phyloP scores from a whole-genome alignment of 2,797 vertebrate genomes.

The Xenentodon cancila region DNA sequence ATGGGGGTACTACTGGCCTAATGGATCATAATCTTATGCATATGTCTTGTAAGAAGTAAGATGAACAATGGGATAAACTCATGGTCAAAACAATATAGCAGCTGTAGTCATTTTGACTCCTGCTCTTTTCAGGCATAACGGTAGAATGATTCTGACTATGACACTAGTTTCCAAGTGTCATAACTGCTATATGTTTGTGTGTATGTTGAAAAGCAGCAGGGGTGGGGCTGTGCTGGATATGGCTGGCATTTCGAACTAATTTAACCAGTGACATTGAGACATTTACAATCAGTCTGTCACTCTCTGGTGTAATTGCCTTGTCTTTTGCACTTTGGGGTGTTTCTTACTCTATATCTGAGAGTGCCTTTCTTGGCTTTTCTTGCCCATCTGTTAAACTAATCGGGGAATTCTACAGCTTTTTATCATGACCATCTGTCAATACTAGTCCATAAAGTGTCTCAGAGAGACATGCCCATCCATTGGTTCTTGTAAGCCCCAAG shows the following conservation, averaged over 20 bases:
- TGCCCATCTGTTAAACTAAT: conserved; percentile 61
- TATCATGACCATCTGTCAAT: conserved; percentile 80
- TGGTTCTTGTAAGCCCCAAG: conserved; percentile 55
- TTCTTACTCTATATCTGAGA: conserved; percentile 17
- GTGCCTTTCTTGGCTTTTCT: conserved; percentile 38
- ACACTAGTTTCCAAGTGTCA: no score
- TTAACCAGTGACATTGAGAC: conserved; percentile 62
- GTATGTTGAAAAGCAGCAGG: no score
- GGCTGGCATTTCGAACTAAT: conserved; percentile 62
- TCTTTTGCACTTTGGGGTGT: conserved; percentile 50
- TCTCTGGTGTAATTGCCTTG: conserved; percentile 70
- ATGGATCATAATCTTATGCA: neutral
- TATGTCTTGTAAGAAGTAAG: no score
- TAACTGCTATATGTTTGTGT: no score
- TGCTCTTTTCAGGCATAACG: no score
- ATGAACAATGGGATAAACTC: no score
- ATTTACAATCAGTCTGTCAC: conserved; percentile 64
- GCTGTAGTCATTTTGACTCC: no score
- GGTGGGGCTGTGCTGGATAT: no score
- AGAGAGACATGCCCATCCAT: conserved; percentile 57
- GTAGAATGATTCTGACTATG: no score
- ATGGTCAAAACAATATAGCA: no score
- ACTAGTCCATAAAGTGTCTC: conserved; percentile 73
- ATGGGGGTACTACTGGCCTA: no score
- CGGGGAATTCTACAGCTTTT: conserved; percentile 72